A percentile compares a stretch with the other conserved stretches of the same genome.
Evolutionary conservation across 2,113 vertebrate genomes (phyloP).

Genomic region (Oenanthe oenanthe): DNA sequence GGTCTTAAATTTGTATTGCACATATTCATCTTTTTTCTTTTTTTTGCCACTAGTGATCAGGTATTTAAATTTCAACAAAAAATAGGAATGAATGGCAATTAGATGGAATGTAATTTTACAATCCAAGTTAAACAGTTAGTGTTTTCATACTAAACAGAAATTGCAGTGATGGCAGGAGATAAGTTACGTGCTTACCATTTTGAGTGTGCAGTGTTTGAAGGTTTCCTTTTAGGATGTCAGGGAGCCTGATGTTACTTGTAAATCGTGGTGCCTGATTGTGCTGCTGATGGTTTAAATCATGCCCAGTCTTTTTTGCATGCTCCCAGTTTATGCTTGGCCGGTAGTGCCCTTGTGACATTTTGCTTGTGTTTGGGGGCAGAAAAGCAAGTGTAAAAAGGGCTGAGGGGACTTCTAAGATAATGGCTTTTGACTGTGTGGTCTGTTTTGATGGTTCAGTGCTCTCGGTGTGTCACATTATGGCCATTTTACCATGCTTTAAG

Average conservation of each 20-base stretch:
- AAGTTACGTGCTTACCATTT: slow-evolving; percentile 38
- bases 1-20: slow-evolving; percentile 37
- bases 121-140: slow-evolving; percentile 50
- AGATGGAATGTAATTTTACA: slow-evolving; percentile 39
- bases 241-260: slow-evolving; percentile 2
- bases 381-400: background rate
- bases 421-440: slow-evolving; percentile 51
- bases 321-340: background rate
- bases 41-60: background rate
- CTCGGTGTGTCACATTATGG: slow-evolving; percentile 25
- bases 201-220: slow-evolving; percentile 25
- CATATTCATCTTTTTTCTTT: background rate
- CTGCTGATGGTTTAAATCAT: slow-evolving; percentile 20
- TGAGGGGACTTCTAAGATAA: slow-evolving; percentile 27
- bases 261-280: slow-evolving; percentile 20
- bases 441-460: slow-evolving; percentile 54
- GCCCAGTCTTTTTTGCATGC: background rate
- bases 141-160: slow-evolving; percentile 32
- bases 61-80: slow-evolving; percentile 21
- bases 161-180: background rate
- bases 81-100: background rate
- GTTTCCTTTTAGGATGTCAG: slow-evolving; percentile 37
- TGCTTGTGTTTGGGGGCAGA: background rate
- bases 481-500: slow-evolving; percentile 64
- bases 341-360: slow-evolving; percentile 21